Evolutionary conservation across 2,113 vertebrate species (phyloP), one percentile per base, ranked within the genome.

Genomic region (Eudyptes chrysolophus): DNA sequence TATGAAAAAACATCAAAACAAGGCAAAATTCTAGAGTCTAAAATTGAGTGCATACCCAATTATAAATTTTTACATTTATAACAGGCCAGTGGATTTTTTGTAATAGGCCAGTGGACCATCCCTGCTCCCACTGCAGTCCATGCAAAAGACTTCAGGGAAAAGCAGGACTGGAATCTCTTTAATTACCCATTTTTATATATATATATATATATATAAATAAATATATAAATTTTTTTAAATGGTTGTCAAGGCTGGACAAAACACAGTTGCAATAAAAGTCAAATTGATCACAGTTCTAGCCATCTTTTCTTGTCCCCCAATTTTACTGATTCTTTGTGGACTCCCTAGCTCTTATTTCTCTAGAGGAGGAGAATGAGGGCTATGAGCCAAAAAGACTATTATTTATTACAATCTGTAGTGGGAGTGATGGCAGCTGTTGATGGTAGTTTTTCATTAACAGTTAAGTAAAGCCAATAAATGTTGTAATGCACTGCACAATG

Each of bases 371-470:
- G 42, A 90, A 87, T 57, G n/a, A 95, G 30, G 55, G 57, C 60
- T 89, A 16, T 81, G 30, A 92, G 81, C 83, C 84, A 97, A 86
- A 51, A n/a, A 12, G 48, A 25, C 71, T 71, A 95, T 90, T 95
- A 87, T 92, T 95, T 94, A 71, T 94, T 64, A 40, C 96, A 91
- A 3, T 93, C 90, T 94, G 78, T 77, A 88, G 82, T 78, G 92
- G 94, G 76, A 95, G 72, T 91, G 76, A 95, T 95, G 85, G 83
- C 90, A 97, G 94, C 94, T 95, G 96, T 87, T 96, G 89, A 84
- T 84, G 80, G 65, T 94, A 94, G 51, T 71, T 87, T 94, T 94
- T 90, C 89, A 95, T 94, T 94, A 89, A 69, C 83, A 49, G 82
- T 74, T 92, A 82, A 92, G 44, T 81, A 76, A 89, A 95, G 83